Base-by-base conservation (phyloP, 2,797 vertebrate genomes). In the Catostomus latipinnis region DNA sequence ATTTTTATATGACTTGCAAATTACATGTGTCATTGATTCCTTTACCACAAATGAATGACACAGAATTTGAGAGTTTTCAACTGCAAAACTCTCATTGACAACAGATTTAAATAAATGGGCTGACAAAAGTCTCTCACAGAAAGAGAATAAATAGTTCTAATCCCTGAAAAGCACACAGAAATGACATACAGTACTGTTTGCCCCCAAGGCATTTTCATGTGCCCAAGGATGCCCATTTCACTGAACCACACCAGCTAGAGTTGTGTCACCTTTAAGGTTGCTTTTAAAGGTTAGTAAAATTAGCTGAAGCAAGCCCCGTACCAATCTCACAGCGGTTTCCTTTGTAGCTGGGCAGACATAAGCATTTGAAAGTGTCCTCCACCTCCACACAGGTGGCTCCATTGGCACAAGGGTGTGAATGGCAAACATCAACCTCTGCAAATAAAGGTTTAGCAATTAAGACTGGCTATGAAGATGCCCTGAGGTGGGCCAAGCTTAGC, bases 311-410 rank as follows among this genome's bases (percentile, higher is more conserved):
- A 85, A 85, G 91, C 94, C 91, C 94, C 97, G 83, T 99, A 99
- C 97, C 97, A 84, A 96, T 95, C 93, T 99, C 94, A 94, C 98
- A 99, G 91, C 89, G 95, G 92, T 96, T 89, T 92, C 98, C 97
- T 97, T 94, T 94, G 91, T 99, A 99, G 97, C 96, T 98, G 93
- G 98, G 97, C 93, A 98, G 98, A 95, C 98, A 99, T 95, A 98
- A 98, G 96, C 98, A 99, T 97, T 94, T 96, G 96, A 96, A 98
- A 96, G 94, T 93, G 93, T 96, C 94, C 92, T 93, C 93, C 85
- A 92, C 94, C 90, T 98, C 97, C 90, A 92, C 89, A 94, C 98
- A 99, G 94, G 97, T 99, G 92, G 96, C 97, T 97, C 97, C 97
- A 85, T 98, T 99, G 96, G 94, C 91, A 92, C 97, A 99, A 91